Evolutionary conservation across 2,888 invertebrate species (phyloP).

Genomic region (Hemaris fuciformis): DNA sequence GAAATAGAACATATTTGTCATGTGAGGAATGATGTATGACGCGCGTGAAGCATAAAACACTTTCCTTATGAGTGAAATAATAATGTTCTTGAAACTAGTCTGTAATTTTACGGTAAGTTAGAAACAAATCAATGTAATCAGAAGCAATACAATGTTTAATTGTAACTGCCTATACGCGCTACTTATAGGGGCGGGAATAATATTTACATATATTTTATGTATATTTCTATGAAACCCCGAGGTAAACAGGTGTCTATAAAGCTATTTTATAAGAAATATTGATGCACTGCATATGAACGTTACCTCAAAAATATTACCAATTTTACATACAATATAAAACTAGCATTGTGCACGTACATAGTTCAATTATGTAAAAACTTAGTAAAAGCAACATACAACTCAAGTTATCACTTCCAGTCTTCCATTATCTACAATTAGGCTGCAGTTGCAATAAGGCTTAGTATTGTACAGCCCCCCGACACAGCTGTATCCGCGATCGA

Average conservation of each 20-base stretch:
- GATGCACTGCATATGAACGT: too few relatives aligned
- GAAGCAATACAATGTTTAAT: not conserved
- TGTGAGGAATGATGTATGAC: too few relatives aligned
- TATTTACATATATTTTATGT: not conserved
- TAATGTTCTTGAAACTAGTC: slow-evolving; percentile 14
- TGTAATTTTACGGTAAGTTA: not conserved
- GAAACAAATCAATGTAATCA: not conserved
- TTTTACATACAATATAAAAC: too few relatives aligned
- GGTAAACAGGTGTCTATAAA: too few relatives aligned
- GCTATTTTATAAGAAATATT: too few relatives aligned
- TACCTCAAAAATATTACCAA: too few relatives aligned
- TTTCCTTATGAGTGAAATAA: slow-evolving; percentile 16
- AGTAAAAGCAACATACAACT: not conserved
- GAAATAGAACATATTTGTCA: not conserved
- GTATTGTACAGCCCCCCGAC: not conserved
- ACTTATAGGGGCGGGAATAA: not conserved
- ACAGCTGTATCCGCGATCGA: not conserved
- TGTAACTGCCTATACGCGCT: not conserved
- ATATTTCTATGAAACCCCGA: not conserved
- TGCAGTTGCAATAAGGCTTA: not conserved
- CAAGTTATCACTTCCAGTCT: not conserved
- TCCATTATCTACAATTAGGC: not conserved
- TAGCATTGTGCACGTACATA: too few relatives aligned
- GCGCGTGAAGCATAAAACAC: not conserved
- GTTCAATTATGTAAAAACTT: too few relatives aligned